Evolutionary conservation across 2,888 invertebrate genomes (phyloP).

Genomic region (Dynastes hyllus): DNA sequence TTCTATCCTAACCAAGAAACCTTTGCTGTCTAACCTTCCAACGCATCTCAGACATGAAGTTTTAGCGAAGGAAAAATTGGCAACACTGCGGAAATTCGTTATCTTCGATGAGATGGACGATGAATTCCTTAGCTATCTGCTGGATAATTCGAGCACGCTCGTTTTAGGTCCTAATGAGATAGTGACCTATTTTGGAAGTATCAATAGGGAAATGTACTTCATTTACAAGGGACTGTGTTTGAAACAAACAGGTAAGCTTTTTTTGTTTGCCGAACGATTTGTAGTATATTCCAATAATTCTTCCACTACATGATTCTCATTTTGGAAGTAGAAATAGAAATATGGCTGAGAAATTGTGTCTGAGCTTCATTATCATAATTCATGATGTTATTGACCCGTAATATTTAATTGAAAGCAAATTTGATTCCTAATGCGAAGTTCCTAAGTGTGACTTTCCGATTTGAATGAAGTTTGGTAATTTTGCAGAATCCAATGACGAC

Average conservation of each 20-base stretch:
- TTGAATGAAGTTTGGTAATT: too few relatives aligned
- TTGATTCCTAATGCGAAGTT: too few relatives aligned
- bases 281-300: too few relatives aligned
- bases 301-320: too few relatives aligned
- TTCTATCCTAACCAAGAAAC: constrained; percentile 44
- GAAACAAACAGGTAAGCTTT: constrained; percentile 65
- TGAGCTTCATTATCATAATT: too few relatives aligned
- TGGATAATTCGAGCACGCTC: constrained; percentile 49
- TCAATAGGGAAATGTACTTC: constrained; percentile 73
- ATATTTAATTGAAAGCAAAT: too few relatives aligned
- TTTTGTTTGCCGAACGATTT: too few relatives aligned
- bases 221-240: constrained; percentile 74
- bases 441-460: too few relatives aligned
- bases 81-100: constrained; percentile 71
- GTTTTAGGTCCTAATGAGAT: constrained; percentile 74
- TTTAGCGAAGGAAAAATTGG: constrained; percentile 72
- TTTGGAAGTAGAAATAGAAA: too few relatives aligned
- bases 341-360: too few relatives aligned
- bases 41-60: constrained; percentile 72
- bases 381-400: too few relatives aligned
- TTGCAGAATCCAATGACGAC: too few relatives aligned
- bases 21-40: constrained; percentile 63
- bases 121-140: constrained; percentile 67
- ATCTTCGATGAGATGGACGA: constrained; percentile 74
- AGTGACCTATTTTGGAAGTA: constrained; percentile 73